Percentiles rank a stretch among this genome's conserved stretches.
Conservation (phyloP, 2,888 invertebrate species). For the Eupithecia inturbata region DNA sequence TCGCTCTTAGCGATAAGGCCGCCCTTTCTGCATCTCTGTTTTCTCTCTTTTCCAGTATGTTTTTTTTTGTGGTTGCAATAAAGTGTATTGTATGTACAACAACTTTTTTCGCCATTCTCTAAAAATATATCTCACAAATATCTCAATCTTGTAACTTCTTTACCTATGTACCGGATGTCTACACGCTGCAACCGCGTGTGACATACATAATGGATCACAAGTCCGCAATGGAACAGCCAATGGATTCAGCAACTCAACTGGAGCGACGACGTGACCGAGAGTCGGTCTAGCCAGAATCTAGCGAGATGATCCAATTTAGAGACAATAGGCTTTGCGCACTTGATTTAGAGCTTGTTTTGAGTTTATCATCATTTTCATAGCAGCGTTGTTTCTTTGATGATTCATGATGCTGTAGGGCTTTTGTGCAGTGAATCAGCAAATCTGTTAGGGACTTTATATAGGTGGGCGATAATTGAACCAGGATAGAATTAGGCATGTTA, state of each 20-base stretch:
- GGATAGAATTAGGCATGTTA: not conserved
- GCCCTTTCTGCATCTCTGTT: too few relatives aligned
- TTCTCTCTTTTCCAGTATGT: too few relatives aligned
- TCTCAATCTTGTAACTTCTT: not conserved
- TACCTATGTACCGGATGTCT: constrained; percentile 3
- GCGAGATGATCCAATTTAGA: constrained; percentile 13
- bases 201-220: constrained; percentile 15
- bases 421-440: not conserved
- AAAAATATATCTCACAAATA: not conserved
- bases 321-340: constrained; percentile 7
- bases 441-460: not conserved
- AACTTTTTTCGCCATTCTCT: not conserved
- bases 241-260: constrained; percentile 18
- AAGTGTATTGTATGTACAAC: too few relatives aligned
- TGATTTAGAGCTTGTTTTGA: not conserved
- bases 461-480: not conserved
- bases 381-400: not conserved
- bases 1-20: too few relatives aligned
- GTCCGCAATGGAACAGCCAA: constrained; percentile 20
- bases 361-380: not conserved
- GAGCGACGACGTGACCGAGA: constrained; percentile 25
- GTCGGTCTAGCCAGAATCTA: constrained; percentile 16
- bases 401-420: not conserved
- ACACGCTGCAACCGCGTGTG: constrained; percentile 13
- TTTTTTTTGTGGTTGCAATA: too few relatives aligned